phyloP scores from a whole-genome alignment of 1,140 invertebrate species.

The Varroa destructor region DNA sequence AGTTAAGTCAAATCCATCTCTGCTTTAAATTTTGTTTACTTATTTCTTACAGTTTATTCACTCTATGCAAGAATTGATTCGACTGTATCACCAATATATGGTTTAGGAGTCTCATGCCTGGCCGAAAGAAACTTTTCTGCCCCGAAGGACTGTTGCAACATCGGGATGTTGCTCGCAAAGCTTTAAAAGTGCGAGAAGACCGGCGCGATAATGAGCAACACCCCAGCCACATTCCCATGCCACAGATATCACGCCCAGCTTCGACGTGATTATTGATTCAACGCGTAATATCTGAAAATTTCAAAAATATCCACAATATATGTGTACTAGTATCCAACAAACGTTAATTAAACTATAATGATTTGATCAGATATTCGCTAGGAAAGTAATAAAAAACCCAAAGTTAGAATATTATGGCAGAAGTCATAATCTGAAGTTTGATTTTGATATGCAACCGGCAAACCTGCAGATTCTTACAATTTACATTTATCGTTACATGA shows the following conservation, averaged over 20 bases:
- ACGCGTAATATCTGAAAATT: background rate
- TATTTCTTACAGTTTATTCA: background rate
- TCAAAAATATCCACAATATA: too few relatives aligned
- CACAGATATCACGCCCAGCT: slow-evolving; percentile 49
- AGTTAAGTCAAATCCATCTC: too few relatives aligned
- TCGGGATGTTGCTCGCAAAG: slow-evolving; percentile 56
- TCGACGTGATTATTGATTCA: slow-evolving; percentile 18
- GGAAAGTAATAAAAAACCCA: too few relatives aligned
- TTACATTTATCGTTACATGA: too few relatives aligned
- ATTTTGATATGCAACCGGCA: too few relatives aligned
- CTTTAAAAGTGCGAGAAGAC: slow-evolving; percentile 52
- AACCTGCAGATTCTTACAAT: too few relatives aligned
- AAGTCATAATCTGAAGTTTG: too few relatives aligned
- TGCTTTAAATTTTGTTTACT: background rate
- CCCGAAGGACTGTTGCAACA: slow-evolving; percentile 46
- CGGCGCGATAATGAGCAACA: slow-evolving; percentile 66
- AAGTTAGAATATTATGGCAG: too few relatives aligned
- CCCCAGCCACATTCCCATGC: slow-evolving; percentile 75
- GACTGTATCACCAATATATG: background rate
- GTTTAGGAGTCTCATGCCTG: background rate
- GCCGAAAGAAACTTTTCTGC: slow-evolving; percentile 31
- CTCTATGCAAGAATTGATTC: slow-evolving; percentile 18
- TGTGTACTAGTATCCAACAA: too few relatives aligned
- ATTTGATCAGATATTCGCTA: too few relatives aligned
- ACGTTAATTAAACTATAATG: too few relatives aligned